Percentiles rank a stretch among this genome's conserved stretches.
phyloP scores from a whole-genome alignment of 2,797 vertebrate species.

The Halcyon badia region DNA sequence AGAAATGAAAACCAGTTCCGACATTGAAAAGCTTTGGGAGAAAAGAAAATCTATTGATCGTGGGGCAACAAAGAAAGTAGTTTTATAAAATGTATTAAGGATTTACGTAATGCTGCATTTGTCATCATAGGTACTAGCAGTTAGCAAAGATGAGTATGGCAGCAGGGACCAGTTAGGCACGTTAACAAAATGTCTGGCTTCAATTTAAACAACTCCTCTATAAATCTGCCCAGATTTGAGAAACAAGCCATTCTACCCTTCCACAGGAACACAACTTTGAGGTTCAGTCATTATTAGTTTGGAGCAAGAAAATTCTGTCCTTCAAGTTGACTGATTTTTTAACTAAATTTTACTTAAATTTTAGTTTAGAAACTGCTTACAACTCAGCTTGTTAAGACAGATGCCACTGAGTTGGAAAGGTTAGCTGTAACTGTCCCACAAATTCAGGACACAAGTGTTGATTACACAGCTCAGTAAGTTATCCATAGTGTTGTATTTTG shows the following conservation, averaged over 20 bases:
- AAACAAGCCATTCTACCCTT: neutral
- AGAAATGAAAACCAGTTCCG: neutral
- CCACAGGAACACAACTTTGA: neutral
- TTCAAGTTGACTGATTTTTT: neutral
- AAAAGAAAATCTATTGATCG: neutral
- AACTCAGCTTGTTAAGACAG: neutral
- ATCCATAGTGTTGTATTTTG: neutral
- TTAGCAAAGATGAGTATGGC: neutral
- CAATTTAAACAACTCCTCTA: neutral
- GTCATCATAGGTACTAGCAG: neutral
- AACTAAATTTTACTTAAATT: neutral
- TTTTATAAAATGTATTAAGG: neutral
- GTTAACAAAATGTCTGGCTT: neutral
- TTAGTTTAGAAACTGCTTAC: neutral
- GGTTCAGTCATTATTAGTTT: neutral
- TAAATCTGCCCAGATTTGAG: neutral
- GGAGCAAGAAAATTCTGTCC: neutral
- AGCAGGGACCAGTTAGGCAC: neutral
- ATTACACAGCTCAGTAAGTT: neutral
- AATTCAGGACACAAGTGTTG: neutral
- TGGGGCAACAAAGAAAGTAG: neutral
- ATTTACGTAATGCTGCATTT: neutral
- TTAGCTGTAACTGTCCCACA: neutral
- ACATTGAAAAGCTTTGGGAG: neutral
- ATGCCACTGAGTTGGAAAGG: neutral